Base-by-base conservation (phyloP, 1,140 invertebrate genomes). In the Nephila pilipes region DNA sequence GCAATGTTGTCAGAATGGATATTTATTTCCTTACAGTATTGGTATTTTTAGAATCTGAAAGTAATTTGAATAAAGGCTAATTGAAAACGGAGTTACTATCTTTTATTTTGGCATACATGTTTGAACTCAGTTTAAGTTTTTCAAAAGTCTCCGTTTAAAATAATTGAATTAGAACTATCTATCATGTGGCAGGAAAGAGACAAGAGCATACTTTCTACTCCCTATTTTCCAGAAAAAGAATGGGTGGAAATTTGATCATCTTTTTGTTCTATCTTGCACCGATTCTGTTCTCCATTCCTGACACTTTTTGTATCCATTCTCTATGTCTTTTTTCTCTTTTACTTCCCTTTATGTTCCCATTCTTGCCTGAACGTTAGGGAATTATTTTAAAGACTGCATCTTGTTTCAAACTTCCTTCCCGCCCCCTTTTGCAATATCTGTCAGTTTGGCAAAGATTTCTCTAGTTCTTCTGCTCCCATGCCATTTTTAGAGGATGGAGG, bases 361-460 rank as follows among this genome's bases (percentile, higher is more conserved):
- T 29, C n/a, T 65, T 25, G 69, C 12, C 69, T 32, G 29, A 75
- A 32, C 29, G 69, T 75, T 32, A 36, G 29, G 32, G 69, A 29
- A 75, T 75, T 75, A 75, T 75, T 75, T 75, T 75, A 75, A 75
- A 75, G 69, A 75, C 69, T 75, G 69, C 69, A 36, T 75, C 69
- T 75, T 75, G 69, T 75, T 75, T 75, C 63, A 25, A 32, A 69
- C 14, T 69, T 25, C 5, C 63, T 14, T 69, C 29, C 32, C 32
- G 5, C 69, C 69, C 29, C n/a, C 32, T 75, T 36, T 29, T 75
- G 69, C 29, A 75, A 75, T 75, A 75, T 75, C 29, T 75, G 69
- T 75, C 69, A 75, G 25, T 75, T 32, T 32, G 4, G 69, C 69
- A 32, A 75, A 75, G 69, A 36, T 75, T 75, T 32, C 16, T 75